Evolutionary conservation across 2,113 vertebrate species (phyloP), one percentile per base, ranked within the genome.

Genomic region (Dipodomys ordii): DNA sequence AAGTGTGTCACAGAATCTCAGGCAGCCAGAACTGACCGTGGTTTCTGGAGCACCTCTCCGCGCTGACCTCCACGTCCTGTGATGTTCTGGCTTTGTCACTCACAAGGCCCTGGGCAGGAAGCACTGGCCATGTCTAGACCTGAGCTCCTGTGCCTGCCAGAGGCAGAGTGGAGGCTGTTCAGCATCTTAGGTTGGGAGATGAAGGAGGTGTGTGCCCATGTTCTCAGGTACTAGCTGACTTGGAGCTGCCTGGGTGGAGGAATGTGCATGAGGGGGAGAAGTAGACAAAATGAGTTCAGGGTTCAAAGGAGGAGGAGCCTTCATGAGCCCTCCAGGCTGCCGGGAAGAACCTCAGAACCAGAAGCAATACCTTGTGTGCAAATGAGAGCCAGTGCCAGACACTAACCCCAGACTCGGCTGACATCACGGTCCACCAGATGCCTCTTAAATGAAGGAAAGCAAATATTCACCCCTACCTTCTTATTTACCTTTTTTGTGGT

Each of bases 371-470:
- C 4, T 49, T 35, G n/a, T 16, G 16, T 7, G 15, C 73, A 64
- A 67, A 6, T 19, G 12, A 67, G 44, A 78, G 2, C 22, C 19
- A 22, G 9, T 1, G 5, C n/a, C 23, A 6, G 15, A 4, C 4
- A 19, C 16, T 27, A 44, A 25, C 28, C 39, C 39, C 3, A 5
- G 3, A 25, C 49, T 25, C 22, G 13, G 30, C 7, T 19, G 30
- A 53, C 0, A 3, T 27, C 11, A 76, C 27, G 2, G 23, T 20
- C 4, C 1, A 6, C 3, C 0, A 76, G 15, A 71, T 2, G 39
- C 62, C 74, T 53, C n/a, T 35, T 8, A 1, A 27, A 23, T 53
- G 25, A 71, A 44, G 20, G 20, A 18, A 18, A 9, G 2, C 7
- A 4, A 27, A 13, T 27, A 3, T 23, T 68, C 9, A 53, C 39